Conservation (phyloP, 2,888 invertebrate species). For the Abrostola triplasia region DNA sequence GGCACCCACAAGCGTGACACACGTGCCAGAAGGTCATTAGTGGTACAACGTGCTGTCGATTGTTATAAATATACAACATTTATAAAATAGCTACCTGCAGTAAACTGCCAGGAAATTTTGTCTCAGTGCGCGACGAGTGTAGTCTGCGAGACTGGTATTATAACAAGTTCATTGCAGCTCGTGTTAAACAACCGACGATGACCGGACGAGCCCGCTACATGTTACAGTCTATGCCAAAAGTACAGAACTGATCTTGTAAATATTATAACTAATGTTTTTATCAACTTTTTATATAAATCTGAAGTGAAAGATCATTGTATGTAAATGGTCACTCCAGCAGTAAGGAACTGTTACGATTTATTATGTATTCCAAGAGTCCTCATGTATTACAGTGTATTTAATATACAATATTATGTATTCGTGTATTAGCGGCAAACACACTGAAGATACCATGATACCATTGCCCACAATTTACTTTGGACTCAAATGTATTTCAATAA, state of each 20-base stretch:
- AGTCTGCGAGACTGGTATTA: neutral
- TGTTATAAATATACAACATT: neutral
- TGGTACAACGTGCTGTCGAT: neutral
- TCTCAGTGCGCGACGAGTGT: neutral
- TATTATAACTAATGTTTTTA: constrained; percentile 51
- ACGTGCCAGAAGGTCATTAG: no score
- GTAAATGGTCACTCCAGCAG: constrained; percentile 15
- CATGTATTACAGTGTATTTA: constrained; percentile 4
- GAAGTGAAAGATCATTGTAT: constrained; percentile 24
- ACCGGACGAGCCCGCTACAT: constrained; percentile 12
- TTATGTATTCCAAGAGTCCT: constrained; percentile 8
- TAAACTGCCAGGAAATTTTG: neutral
- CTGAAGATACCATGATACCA: neutral
- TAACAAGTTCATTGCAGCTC: neutral
- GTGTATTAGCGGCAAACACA: constrained; percentile 14
- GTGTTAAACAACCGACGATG: constrained; percentile 14
- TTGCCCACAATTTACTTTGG: neutral
- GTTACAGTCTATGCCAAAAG: constrained; percentile 56
- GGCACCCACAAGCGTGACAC: neutral
- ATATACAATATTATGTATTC: constrained; percentile 5
- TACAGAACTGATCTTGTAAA: constrained; percentile 64
- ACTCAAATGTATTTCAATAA: neutral
- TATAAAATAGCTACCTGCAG: neutral
- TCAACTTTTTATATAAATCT: constrained; percentile 46
- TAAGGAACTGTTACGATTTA: constrained; percentile 5